These are phyloP conservation scores for Crotalus helleri DNA, from an alignment of 2,113 vertebrate genomes.

Conservation along the genomic window DNA sequence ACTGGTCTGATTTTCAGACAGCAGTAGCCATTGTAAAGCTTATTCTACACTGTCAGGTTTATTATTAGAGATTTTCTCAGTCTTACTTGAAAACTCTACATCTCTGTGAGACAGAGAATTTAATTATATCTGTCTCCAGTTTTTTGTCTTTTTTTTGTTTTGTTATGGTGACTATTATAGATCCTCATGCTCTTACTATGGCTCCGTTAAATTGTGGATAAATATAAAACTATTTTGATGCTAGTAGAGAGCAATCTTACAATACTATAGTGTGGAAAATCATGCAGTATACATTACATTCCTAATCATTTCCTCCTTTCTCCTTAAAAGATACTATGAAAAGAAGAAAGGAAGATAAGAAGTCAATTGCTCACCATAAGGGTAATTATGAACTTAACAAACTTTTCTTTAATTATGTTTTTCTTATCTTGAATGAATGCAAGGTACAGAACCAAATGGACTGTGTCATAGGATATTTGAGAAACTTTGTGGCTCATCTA, in stretches of 20 bases:
- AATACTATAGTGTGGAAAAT: neutral
- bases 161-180: no score
- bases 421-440: neutral
- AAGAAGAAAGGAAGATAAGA: neutral
- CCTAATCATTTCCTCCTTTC: neutral
- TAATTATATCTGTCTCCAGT: neutral
- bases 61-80: neutral
- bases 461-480: neutral
- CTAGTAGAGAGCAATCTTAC: neutral
- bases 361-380: neutral
- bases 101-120: neutral
- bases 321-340: neutral
- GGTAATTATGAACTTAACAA: neutral
- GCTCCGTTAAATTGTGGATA: neutral
- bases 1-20: no score
- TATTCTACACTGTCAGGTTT: neutral
- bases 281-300: neutral
- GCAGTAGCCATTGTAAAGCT: no score
- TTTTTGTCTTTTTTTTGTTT: no score
- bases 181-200: no score
- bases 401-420: neutral
- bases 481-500: neutral
- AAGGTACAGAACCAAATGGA: neutral
- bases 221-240: neutral
- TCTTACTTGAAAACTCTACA: neutral